phyloP scores from a whole-genome alignment of 2,113 vertebrate species.

The Ahaetulla prasina region DNA sequence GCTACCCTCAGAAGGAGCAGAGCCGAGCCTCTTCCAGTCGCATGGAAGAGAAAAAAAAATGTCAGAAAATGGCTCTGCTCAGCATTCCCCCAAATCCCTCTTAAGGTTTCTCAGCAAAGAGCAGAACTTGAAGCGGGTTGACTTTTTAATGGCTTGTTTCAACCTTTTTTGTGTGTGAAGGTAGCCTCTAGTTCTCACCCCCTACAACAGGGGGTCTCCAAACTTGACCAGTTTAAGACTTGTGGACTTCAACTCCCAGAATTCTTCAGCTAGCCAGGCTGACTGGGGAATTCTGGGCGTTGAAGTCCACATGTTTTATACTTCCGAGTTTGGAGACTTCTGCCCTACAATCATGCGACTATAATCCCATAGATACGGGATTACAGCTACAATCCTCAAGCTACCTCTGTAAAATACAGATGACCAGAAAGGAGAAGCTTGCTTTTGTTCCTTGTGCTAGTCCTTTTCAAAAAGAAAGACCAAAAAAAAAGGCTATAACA shows the following conservation, averaged over 20 bases:
- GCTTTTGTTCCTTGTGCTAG: constrained; percentile 47
- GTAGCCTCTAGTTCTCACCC: not conserved
- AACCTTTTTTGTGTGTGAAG: not conserved
- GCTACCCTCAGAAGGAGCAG: not conserved
- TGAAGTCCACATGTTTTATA: too few relatives aligned
- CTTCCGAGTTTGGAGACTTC: too few relatives aligned
- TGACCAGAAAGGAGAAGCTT: not conserved
- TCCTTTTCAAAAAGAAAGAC: not conserved
- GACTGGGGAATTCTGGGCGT: too few relatives aligned
- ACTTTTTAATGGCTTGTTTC: not conserved
- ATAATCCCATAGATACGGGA: not conserved
- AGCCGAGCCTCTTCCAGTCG: not conserved
- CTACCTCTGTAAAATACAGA: not conserved
- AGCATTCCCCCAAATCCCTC: too few relatives aligned
- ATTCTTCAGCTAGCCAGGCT: too few relatives aligned
- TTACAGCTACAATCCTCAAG: not conserved
- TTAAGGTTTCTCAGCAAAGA: not conserved
- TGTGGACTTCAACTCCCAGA: too few relatives aligned
- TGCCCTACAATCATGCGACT: not conserved
- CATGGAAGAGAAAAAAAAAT: not conserved
- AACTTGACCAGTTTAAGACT: too few relatives aligned
- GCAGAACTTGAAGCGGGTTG: not conserved
- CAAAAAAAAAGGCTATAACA: constrained; percentile 3
- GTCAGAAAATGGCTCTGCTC: too few relatives aligned
- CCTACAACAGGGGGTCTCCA: too few relatives aligned